Evolutionary conservation across 2,113 vertebrate genomes (phyloP), one percentile per base, ranked within the genome.

Genomic region (Dissostichus mawsoni): DNA sequence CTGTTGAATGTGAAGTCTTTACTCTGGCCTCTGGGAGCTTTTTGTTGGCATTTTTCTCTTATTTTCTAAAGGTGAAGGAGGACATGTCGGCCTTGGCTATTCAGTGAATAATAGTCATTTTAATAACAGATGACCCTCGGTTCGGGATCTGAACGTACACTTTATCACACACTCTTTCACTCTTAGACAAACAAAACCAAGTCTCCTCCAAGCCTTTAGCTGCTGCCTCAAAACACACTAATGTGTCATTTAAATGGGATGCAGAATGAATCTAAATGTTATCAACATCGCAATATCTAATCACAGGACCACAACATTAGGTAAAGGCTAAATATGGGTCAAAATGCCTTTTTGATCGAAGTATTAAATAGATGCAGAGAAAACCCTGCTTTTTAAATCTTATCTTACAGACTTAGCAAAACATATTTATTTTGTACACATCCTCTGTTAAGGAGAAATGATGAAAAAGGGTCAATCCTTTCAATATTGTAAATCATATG

Each of bases 211-310:
- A 67, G 33, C 61, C 50, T 67, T 29, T 33, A 47, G 63, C 68
- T 74, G 67, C 55, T 52, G 62, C 33, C 16, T 57, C 23, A 13
- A 47, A 67, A 71, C 56, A 8, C 56, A 2, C 7, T n/a, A 8
- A 20, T 48, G 64, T 51, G 1, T 80, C 65, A 36, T 20, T n/a
- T 50, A 48, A 63, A 73, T 50, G 25, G 36, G 13, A 77, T 68
- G 67, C 70, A 36, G 52, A 75, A 50, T 70, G 25, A 41, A 53
- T 58, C 29, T 29, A 4, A 29, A 29, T 29, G 29, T 29, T 29
- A 29, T 29, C 29, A 29, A 29, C 29, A 29, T 29, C 29, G 29
- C 29, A 29, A 29, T 29, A 29, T 29, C 3, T 29, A 29, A 29
- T 4, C 29, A 29, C 29, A 29, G 3, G 3, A 29, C 29, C 29